These are phyloP conservation scores for Carcinoscorpius rotundicauda DNA, from an alignment of 1,140 invertebrate genomes.

Conservation along the genomic window DNA sequence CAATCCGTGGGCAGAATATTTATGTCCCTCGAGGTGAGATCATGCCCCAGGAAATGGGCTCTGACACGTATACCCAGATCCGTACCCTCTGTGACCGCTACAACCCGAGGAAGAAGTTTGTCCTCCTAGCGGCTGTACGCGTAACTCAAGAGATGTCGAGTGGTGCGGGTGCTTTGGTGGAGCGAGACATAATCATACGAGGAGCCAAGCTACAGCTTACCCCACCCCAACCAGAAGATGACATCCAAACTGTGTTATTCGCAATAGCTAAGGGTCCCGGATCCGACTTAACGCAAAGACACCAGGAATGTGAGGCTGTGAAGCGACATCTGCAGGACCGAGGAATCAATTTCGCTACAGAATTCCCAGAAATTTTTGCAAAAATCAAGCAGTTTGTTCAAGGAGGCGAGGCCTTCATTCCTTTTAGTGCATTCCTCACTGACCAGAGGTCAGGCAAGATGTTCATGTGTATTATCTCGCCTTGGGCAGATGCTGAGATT, in stretches of 20 bases:
- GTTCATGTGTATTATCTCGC: slow-evolving; percentile 88
- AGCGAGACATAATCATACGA: slow-evolving; percentile 67
- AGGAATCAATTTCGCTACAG: slow-evolving; percentile 62
- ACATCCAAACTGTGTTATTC: slow-evolving; percentile 17
- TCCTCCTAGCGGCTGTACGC: slow-evolving; percentile 78
- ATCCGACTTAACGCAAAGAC: slow-evolving; percentile 28
- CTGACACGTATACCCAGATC: slow-evolving; percentile 70
- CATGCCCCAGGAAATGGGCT: slow-evolving; percentile 70
- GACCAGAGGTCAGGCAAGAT: slow-evolving; percentile 62
- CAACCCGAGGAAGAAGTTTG: slow-evolving; percentile 72
- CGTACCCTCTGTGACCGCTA: slow-evolving; percentile 75
- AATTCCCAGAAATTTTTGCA: slow-evolving; percentile 65
- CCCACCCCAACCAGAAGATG: slow-evolving; percentile 16
- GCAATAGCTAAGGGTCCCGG: slow-evolving; percentile 13
- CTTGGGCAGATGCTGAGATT: slow-evolving; percentile 55
- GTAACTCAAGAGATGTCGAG: slow-evolving; percentile 71
- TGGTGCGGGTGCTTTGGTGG: slow-evolving; percentile 52
- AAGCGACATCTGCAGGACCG: slow-evolving; percentile 57
- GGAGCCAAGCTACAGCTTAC: slow-evolving; percentile 61
- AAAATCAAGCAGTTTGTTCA: slow-evolving; percentile 69
- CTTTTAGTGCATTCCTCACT: slow-evolving; percentile 72
- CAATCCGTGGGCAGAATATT: slow-evolving; percentile 17
- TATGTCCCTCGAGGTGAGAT: slow-evolving; percentile 68
- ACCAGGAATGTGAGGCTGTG: slow-evolving; percentile 67
- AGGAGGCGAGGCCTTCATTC: slow-evolving; percentile 61